Evolutionary conservation across 2,113 vertebrate genomes (phyloP), one percentile per base, ranked within the genome.

Genomic region (Perognathus longimembris): DNA sequence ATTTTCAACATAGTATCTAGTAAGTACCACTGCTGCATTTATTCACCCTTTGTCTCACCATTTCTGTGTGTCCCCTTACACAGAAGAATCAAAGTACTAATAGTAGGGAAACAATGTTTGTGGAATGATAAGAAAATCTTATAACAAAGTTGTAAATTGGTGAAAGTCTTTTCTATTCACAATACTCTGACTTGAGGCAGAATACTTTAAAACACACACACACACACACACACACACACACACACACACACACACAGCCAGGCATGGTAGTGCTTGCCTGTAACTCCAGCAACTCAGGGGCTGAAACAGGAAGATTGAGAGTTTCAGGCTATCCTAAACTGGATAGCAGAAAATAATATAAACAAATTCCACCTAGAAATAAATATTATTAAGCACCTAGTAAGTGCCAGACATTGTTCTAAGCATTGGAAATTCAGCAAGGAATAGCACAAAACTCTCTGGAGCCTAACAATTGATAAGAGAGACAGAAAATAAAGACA

Each of bases 361-460:
- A 17, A 30, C 57, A 40, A 69, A 40, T 36, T 54, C 18, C 18
- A 75, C 15, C 36, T 57, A 59, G 7, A 89, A 34, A 59, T 71
- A 88, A 57, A 34, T 67, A 61, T 63, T 50, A 34, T 54, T 57
- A n/a, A 42, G 50, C 12, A 69, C 64, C 15, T 84, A 34, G 8
- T 86, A 63, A 71, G 34, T 79, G 21, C 34, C 71, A 82, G 77
- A n/a, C 50, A 80, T 54, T 95, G 67, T 57, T 71, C 32, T 79
- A 36, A 32, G 32, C 7, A 7, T 42, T 26, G 67, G 30, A 3
- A 3, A 66, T 59, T 36, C 9, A 79, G 32, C 28, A 81, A 66
- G 17, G 10, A 81, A 66, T 66, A 67, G 89, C 69, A 40, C 3
- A 85, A 83, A 85, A 36, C 61, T 57, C 12, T 76, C 1, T 50